These are phyloP conservation scores for Engystomops pustulosus DNA, from an alignment of 2,113 vertebrate genomes.

Conservation along the genomic window DNA sequence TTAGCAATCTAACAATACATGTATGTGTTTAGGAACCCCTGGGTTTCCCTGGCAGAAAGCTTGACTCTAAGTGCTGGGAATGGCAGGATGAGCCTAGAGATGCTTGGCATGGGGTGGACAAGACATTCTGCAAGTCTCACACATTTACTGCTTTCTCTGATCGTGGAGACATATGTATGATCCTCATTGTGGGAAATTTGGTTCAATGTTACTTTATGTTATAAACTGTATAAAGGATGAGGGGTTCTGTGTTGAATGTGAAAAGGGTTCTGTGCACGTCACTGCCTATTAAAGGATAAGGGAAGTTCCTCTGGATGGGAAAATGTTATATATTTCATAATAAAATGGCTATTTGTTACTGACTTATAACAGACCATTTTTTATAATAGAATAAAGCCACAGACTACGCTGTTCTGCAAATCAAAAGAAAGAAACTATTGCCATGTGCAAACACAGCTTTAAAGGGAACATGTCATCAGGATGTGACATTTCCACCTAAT, in stretches of 20 bases:
- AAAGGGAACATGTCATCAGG: too few species aligned
- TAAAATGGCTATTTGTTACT: too few species aligned
- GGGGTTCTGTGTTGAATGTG: neutral
- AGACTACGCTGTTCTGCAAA: too few species aligned
- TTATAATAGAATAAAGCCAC: too few species aligned
- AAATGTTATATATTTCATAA: too few species aligned
- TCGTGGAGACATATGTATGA: neutral
- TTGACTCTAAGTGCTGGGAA: neutral
- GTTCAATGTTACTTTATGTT: neutral
- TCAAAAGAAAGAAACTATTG: too few species aligned
- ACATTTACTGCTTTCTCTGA: neutral
- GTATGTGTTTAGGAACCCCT: neutral
- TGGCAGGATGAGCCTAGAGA: neutral
- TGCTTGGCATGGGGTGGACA: constrained; percentile 1
- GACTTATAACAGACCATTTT: too few species aligned
- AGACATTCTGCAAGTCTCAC: neutral
- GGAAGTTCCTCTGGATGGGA: too few species aligned
- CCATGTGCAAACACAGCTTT: too few species aligned
- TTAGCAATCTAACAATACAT: neutral
- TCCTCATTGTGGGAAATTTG: constrained; percentile 4
- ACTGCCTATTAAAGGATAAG: too few species aligned
- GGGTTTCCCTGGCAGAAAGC: neutral
- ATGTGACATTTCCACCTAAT: too few species aligned
- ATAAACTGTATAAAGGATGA: neutral
- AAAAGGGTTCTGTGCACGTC: neutral